Evolutionary conservation across 2,888 invertebrate species (phyloP), one percentile per base, ranked within the genome.

Genomic region (Aromia moschata): DNA sequence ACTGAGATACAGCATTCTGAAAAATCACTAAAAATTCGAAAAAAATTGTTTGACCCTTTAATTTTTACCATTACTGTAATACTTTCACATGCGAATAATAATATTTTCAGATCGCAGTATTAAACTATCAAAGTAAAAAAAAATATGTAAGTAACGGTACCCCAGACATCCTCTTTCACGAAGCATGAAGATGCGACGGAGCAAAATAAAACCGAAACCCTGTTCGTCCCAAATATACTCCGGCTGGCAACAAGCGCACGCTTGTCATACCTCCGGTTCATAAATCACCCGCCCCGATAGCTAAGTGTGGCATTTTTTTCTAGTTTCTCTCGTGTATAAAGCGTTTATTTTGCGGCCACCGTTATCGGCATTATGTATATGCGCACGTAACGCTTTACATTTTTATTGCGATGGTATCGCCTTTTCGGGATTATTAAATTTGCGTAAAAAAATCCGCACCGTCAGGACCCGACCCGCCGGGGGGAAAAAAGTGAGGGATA

Each of bases 301-400:
- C 25, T 25, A 25, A 25, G 25, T 25, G 25, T 25, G n/a, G n/a
- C n/a, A 25, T 25, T 25, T 25, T 25, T 25, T 25, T 25, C 25
- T 5, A 25, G 25, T 25, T 25, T 7, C 25, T 25, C 25, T 25
- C 25, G 25, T 25, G 25, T 25, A 25, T 7, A 7, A 25, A 25
- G 25, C 25, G 7, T 25, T 25, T 25, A 25, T 25, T 25, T 3
- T 25, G 7, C 25, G 25, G 7, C 25, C 25, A 7, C 25, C 25
- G 15, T 40, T 40, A 40, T 40, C 18, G 17, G 17, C 15, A 17
- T 40, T n/a, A 40, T 5, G 17, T 40, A 18, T 40, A n/a, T n/a
- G n/a, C n/a, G 11, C 40, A 40, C 5, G 38, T 25, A 25, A 40
- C 17, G 17, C 17, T 40, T 40, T 40, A 40, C 40, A 17, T 40